These are phyloP conservation scores for Triplophysa bombifrons DNA, from an alignment of 2,797 vertebrate species.

Conservation along the genomic window DNA sequence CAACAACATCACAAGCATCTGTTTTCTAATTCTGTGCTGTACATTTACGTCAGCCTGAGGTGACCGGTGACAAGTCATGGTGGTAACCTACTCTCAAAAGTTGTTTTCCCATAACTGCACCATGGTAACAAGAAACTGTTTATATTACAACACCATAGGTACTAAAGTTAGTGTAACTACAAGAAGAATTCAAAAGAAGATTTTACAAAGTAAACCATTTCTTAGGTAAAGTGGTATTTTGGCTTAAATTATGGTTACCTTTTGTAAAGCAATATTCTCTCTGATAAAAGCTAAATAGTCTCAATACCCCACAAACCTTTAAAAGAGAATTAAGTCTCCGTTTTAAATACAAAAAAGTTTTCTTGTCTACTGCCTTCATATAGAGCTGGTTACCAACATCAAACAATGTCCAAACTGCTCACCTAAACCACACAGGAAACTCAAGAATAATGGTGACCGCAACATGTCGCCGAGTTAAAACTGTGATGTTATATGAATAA, in stretches of 20 bases:
- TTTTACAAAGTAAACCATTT: too few species aligned
- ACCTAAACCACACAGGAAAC: too few species aligned
- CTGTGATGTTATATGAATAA: neutral
- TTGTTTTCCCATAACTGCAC: neutral
- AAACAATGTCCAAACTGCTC: too few species aligned
- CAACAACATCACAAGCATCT: constrained; percentile 22
- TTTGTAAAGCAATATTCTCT: neutral
- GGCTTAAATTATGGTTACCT: too few species aligned
- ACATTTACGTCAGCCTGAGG: constrained; percentile 49
- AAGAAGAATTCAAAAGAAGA: too few species aligned
- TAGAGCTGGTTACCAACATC: too few species aligned
- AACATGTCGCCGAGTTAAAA: too few species aligned
- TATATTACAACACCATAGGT: neutral
- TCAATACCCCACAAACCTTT: neutral
- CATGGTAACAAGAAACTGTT: neutral
- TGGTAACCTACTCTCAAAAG: neutral
- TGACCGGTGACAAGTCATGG: neutral
- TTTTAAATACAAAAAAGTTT: too few species aligned
- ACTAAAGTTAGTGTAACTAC: neutral
- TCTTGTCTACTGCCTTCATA: too few species aligned
- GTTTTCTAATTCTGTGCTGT: constrained; percentile 49
- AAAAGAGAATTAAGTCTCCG: too few species aligned
- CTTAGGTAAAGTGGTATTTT: too few species aligned
- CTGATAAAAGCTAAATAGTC: neutral
- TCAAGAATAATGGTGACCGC: too few species aligned